phyloP scores from a whole-genome alignment of 2,797 vertebrate genomes.

The Ambastaia sidthimunki region DNA sequence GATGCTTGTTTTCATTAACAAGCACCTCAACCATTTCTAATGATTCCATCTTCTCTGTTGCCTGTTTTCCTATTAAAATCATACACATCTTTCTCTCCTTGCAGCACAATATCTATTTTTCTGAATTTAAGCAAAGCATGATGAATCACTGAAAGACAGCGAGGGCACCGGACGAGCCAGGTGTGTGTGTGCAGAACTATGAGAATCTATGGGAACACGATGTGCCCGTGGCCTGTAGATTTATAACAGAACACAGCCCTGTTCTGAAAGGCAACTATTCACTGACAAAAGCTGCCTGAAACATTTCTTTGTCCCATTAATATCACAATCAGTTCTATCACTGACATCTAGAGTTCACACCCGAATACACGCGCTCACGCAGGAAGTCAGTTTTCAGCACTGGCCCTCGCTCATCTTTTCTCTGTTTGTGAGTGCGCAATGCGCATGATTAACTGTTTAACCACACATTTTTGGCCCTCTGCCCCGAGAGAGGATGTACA shows the following conservation, averaged over 20 bases:
- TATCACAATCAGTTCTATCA: constrained; percentile 25
- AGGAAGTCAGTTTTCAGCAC: background rate
- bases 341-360: constrained; percentile 32
- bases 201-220: constrained; percentile 8
- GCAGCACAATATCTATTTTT: background rate
- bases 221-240: constrained; percentile 1
- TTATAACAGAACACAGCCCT: background rate
- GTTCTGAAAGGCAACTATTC: constrained; percentile 5
- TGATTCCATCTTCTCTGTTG: constrained; percentile 37
- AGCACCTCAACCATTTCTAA: constrained; percentile 41
- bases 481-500: constrained; percentile 35
- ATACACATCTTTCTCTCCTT: background rate
- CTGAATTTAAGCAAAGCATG: constrained; percentile 8
- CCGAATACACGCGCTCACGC: constrained; percentile 24
- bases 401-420: constrained; percentile 3
- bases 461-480: constrained; percentile 18
- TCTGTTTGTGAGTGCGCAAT: constrained; percentile 23
- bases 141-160: constrained; percentile 35
- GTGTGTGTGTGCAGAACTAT: background rate
- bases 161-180: constrained; percentile 32
- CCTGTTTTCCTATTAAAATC: constrained; percentile 34
- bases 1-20: constrained; percentile 23
- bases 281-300: constrained; percentile 1
- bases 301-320: constrained; percentile 19
- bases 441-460: constrained; percentile 37